Base-by-base conservation (phyloP, 2,797 vertebrate species). In the Rhodeus uyekii region DNA sequence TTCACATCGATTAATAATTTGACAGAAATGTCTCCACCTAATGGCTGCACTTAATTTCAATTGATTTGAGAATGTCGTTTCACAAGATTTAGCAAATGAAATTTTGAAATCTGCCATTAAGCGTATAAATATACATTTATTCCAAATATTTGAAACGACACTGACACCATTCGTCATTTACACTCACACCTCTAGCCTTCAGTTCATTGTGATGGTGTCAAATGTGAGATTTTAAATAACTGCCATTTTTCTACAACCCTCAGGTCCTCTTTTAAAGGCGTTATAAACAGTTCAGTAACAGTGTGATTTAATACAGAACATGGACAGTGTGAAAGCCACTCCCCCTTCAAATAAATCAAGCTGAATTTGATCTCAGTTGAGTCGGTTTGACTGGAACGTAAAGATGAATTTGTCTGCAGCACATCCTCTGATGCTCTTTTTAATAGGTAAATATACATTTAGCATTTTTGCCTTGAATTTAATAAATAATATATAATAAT, bases 371-470 rank as follows among this genome's bases (percentile, higher is more conserved):
- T 32, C 42, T 65, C 60, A 65, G 19, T 65, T 50, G 27, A 65
- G 32, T 9, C 24, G 76, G 48, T 50, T 36, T 24, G 4, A 24
- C 60, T 36, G 42, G 22, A 77, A 48, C 22, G 13, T 65, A 64
- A 77, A 77, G 39, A 77, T 77, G 60, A 65, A 24, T 50, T 63
- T 65, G 8, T 24, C 13, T 76, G 14, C 19, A 27, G 34, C 22
- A 38, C 22, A 46, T 46, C 27, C 13, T 48, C 60, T 77, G 76
- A 65, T 12, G 61, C 22, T 65, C 13, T 12, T 77, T 77, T 77
- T 64, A 77, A 65, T 77, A 64, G 75, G 75, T 64, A 64, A 77
- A 64, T 77, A 42, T 42, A 13, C 42, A 6, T 65, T 65, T 63
- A 46, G 0, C 32, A 13, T 18, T 18, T 48, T 71, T 19, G 12